Conservation (phyloP, 2,888 invertebrate genomes). For the Capitulum mitella region DNA sequence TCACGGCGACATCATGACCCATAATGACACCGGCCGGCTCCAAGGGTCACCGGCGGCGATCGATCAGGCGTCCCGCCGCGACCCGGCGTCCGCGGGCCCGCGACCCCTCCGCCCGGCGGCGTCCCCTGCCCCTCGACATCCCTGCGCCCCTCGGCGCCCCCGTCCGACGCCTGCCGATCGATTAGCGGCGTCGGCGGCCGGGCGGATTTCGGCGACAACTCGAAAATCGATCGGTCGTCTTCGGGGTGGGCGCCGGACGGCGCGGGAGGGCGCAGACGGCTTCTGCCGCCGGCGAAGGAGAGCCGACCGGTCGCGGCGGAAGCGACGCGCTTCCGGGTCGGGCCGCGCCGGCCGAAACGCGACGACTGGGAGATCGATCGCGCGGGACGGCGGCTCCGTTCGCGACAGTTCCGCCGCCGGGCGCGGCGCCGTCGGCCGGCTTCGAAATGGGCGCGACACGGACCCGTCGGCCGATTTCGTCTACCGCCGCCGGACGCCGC, state of each 20-base stretch:
- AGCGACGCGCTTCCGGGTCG: not conserved
- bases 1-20: slow-evolving; percentile 10
- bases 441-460: too few species aligned
- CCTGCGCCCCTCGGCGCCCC: not conserved
- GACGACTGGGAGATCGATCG: not conserved
- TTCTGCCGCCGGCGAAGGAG: not conserved
- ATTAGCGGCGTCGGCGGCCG: not conserved
- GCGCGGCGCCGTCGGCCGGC: too few species aligned
- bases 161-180: not conserved
- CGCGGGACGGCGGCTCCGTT: not conserved
- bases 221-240: not conserved
- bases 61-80: not conserved
- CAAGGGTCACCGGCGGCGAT: slow-evolving; percentile 17
- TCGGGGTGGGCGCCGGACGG: not conserved
- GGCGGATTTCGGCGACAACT: not conserved
- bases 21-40: slow-evolving; percentile 4
- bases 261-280: not conserved
- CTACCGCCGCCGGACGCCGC: not conserved
- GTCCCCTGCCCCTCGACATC: not conserved
- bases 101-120: not conserved
- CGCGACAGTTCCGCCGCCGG: too few species aligned
- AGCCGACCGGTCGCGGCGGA: not conserved
- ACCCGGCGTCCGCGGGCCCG: not conserved
- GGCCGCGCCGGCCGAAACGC: not conserved
- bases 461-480: too few species aligned